A percentile compares a stretch with the other conserved stretches of the same genome.
These are phyloP conservation scores for Eonycteris spelaea DNA, from an alignment of 2,113 vertebrate genomes.

Conservation along the genomic window DNA sequence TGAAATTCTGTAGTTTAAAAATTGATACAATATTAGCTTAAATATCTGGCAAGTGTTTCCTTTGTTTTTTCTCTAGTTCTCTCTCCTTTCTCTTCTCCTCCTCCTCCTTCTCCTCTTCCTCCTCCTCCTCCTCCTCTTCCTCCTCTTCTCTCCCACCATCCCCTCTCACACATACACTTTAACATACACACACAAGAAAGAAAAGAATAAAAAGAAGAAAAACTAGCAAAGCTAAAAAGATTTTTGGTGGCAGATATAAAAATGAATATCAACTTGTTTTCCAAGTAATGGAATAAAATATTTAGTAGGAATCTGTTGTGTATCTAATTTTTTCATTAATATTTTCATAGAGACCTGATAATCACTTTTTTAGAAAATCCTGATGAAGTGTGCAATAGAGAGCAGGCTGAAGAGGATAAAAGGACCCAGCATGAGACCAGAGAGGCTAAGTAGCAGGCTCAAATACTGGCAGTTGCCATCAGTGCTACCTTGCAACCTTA, in stretches of 20 bases:
- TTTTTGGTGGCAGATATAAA: constrained; percentile 52
- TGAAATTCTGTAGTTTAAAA: not conserved
- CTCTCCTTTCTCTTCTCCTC: too few species aligned
- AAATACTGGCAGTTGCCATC: not conserved
- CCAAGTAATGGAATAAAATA: constrained; percentile 76
- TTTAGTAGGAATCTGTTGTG: constrained; percentile 70
- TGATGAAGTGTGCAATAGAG: not conserved
- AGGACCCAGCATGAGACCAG: not conserved
- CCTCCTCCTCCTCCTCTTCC: fast-evolving
- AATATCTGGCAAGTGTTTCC: not conserved
- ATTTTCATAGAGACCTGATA: constrained; percentile 77
- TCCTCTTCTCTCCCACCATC: not conserved
- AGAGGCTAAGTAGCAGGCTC: not conserved
- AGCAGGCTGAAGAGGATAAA: not conserved
- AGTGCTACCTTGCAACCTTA: not conserved
- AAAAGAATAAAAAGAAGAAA: constrained; percentile 15
- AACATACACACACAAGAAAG: not conserved
- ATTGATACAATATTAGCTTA: not conserved
- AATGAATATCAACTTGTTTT: constrained; percentile 66
- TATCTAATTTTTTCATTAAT: constrained; percentile 81
- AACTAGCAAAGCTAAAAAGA: not conserved
- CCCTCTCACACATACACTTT: too few species aligned
- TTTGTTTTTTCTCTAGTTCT: not conserved
- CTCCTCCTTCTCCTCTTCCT: fast-evolving
- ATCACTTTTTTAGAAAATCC: constrained; percentile 76